These are phyloP conservation scores for Chauna torquata DNA, from an alignment of 2,113 vertebrate genomes.

Conservation along the genomic window DNA sequence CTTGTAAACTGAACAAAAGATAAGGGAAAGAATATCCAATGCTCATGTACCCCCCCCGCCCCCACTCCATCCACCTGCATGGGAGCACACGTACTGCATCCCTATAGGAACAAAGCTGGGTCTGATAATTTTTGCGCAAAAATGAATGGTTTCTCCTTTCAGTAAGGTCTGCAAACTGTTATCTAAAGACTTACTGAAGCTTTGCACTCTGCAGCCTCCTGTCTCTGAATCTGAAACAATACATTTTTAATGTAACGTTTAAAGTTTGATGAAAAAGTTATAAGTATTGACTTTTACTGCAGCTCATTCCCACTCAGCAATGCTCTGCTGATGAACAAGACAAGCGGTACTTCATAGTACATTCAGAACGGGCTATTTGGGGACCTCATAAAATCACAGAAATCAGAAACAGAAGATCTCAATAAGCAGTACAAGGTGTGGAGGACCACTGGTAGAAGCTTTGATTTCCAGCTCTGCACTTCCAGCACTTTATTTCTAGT, in stretches of 20 bases:
- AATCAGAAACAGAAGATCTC: background rate
- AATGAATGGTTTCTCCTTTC: background rate
- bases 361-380: background rate
- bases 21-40: background rate
- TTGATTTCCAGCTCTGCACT: background rate
- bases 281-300: conserved; percentile 45
- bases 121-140: background rate
- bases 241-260: conserved; percentile 18
- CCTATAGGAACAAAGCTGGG: background rate
- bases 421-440: background rate
- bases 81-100: fast-evolving
- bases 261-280: conserved; percentile 50
- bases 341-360: background rate
- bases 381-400: background rate
- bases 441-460: background rate
- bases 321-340: background rate
- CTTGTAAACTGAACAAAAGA: background rate
- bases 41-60: background rate
- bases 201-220: background rate
- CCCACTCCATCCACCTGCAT: fast-evolving
- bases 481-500: background rate
- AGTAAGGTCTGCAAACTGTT: background rate
- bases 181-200: background rate
- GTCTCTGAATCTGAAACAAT: background rate
- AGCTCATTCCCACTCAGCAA: background rate